Base-by-base conservation (phyloP, 2,888 invertebrate species). In the Andricus curvator region DNA sequence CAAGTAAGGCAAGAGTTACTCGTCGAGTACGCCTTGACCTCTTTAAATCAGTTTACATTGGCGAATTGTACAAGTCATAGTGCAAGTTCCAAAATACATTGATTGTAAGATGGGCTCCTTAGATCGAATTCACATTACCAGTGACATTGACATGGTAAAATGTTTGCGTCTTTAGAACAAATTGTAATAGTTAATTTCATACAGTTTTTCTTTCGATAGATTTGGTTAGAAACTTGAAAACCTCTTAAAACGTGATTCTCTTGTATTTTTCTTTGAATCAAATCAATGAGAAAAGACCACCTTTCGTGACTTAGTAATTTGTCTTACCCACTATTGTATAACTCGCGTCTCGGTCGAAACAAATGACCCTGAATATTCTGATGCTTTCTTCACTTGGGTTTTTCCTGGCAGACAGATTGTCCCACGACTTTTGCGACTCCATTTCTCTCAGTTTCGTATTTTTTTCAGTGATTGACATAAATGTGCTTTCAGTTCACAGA, bases 1-100 rank as follows among this genome's bases (percentile, higher is more conserved):
- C 51, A 48, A 56, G 56, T 56, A 56, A 56, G 56, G 56, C 56
- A 56, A 56, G n/a, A n/a, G n/a, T 56, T 56, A 56, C 56, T 56
- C n/a, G 56, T 11, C 56, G n/a, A 56, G 56, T 56, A 56, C 56
- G 56, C 56, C 56, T 56, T 56, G 56, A 56, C 56, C 56, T 56
- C n/a, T 56, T 56, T 56, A n/a, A 56, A 56, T 56, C 56, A 56
- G 56, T 56, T 56, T n/a, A 56, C 9, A 56, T 56, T 56, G n/a
- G 9, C n/a, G 56, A 56, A 56, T 56, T 56, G n/a, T 56, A 56
- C 56, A 56, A 56, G 56, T 56, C 56, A 56, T 56, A 56, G 56
- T 56, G 56, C 56, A 56, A 56, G 56, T 56, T 11, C n/a, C 56
- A 56, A 56, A 56, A 11, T n/a, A n/a, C 56, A 56, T 56, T 56